Evolutionary conservation across 2,888 invertebrate species (phyloP), one percentile per base, ranked within the genome.

Genomic region (Melinaea menophilus): DNA sequence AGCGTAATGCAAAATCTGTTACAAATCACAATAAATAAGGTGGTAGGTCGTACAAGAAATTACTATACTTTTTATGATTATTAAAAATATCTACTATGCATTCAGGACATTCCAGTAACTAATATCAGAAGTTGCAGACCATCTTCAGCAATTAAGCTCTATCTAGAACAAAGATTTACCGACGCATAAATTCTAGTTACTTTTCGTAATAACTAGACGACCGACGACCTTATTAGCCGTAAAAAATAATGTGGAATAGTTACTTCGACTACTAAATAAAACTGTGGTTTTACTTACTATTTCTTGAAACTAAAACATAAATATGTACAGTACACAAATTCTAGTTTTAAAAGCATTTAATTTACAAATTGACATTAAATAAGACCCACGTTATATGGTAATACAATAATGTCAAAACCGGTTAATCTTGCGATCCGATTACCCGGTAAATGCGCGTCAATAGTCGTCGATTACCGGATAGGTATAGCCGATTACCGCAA

Each of bases 111-210:
- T 41, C 41, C 31, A 22, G 3, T 46, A 46, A 22, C 31, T 56
- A 56, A 56, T 57, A 57, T 57, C 57, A 57, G 45, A 57, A 57
- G 31, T 45, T 57, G 45, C 45, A n/a, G 57, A 33, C 46, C 46
- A 57, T 46, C 41, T 41, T 41, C 41, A 41, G 7, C 41, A 41
- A 41, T 41, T 5, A 41, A 48, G 51, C 41, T 35, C 47, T 31
- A 41, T 54, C 56, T 59, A 60, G 56, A 67, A 64, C 60, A 56
- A 61, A 66, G 66, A 68, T 64, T 58, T 65, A 66, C 66, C 63
- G 68, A 61, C 63, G 54, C 59, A 64, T 68, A 65, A 64, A 63
- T 68, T 68, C 57, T 58, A 66, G 61, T 66, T 67, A 41, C 55
- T 69, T 58, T 65, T 64, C 56, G 55, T 63, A 65, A 59, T 59